phyloP scores from a whole-genome alignment of 1,140 invertebrate genomes.

The Drosophila quadrilineata region DNA sequence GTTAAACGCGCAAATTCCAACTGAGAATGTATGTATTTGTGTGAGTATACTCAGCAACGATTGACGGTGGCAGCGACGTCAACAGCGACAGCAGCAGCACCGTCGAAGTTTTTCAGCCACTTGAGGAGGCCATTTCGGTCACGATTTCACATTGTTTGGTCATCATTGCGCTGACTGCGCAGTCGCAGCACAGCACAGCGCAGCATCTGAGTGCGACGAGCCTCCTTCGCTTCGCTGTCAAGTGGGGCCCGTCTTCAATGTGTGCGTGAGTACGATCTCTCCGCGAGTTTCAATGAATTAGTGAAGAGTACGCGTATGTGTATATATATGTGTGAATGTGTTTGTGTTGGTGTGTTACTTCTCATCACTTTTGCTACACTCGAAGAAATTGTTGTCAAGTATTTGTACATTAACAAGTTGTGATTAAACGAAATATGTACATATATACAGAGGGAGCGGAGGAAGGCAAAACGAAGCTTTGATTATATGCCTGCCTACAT shows the following conservation, averaged over 20 bases:
- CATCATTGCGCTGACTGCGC: slow-evolving; percentile 34
- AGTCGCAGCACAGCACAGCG: slow-evolving; percentile 46
- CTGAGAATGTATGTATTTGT: slow-evolving; percentile 14
- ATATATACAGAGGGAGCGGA: neutral
- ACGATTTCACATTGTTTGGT: slow-evolving; percentile 59
- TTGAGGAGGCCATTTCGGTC: slow-evolving; percentile 73
- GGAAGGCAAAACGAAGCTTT: slow-evolving; percentile 15
- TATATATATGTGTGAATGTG: slow-evolving; percentile 15
- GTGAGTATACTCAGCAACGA: neutral
- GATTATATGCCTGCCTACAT: slow-evolving; percentile 50
- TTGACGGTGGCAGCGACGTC: neutral
- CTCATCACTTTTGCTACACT: slow-evolving; percentile 24
- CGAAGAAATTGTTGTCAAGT: slow-evolving; percentile 1
- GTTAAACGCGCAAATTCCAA: slow-evolving; percentile 72
- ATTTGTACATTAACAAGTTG: no score
- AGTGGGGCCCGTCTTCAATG: slow-evolving; percentile 36
- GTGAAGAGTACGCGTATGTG: no score
- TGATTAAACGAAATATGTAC: neutral
- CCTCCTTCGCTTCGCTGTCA: slow-evolving; percentile 61
- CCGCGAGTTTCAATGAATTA: no score
- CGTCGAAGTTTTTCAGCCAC: slow-evolving; percentile 40
- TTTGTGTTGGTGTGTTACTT: slow-evolving; percentile 23
- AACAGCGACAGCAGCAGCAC: slow-evolving; percentile 11
- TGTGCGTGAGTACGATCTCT: neutral
- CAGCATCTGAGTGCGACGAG: slow-evolving; percentile 58